Conservation (phyloP, 2,888 invertebrate genomes). For the Pammene fasciana region DNA sequence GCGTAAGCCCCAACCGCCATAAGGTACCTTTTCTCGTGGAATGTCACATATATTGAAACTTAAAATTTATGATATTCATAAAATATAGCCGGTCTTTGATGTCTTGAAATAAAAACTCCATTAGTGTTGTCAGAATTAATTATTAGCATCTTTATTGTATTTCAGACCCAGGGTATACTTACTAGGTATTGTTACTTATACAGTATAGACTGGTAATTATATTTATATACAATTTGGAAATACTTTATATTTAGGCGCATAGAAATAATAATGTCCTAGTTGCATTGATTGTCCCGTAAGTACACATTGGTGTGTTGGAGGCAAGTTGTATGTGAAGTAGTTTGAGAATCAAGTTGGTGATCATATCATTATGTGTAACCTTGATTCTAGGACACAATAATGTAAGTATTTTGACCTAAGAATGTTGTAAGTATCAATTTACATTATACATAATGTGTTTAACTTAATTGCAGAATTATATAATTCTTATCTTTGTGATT, state of each 20-base stretch:
- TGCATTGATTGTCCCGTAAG: conserved; percentile 4
- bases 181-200: background rate
- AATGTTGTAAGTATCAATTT: conserved; percentile 67
- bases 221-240: background rate
- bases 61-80: too few species aligned
- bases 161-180: too few species aligned
- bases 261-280: background rate
- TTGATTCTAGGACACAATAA: conserved; percentile 27
- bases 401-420: conserved; percentile 41
- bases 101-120: too few species aligned
- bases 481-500: conserved; percentile 44
- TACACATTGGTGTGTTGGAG: conserved; percentile 4
- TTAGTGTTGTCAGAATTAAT: too few species aligned
- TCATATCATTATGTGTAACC: conserved; percentile 11
- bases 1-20: too few species aligned
- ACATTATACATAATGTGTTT: conserved; percentile 49
- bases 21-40: too few species aligned
- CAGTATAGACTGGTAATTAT: background rate
- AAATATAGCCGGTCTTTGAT: too few species aligned
- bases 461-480: conserved; percentile 1
- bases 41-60: too few species aligned
- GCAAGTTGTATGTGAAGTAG: conserved; percentile 15
- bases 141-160: too few species aligned
- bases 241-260: background rate
- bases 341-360: conserved; percentile 32